These are phyloP conservation scores for Trichechus manatus DNA, from an alignment of 2,113 vertebrate genomes.

Conservation along the genomic window DNA sequence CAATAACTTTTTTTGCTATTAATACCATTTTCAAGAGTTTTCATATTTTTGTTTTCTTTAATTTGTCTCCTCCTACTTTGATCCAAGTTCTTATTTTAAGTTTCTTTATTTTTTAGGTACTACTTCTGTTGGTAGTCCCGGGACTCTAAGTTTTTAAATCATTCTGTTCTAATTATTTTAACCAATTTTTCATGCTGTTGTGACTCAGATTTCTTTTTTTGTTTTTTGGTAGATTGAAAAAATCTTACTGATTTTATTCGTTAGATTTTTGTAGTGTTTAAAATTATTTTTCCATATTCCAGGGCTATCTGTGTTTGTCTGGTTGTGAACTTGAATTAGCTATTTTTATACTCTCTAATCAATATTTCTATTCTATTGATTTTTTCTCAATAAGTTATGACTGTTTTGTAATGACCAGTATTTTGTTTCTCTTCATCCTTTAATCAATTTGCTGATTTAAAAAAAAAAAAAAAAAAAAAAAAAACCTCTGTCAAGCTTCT, in stretches of 20 bases:
- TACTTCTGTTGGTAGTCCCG: neutral
- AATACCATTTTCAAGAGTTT: slow-evolving; percentile 30
- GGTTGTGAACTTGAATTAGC: slow-evolving; percentile 68
- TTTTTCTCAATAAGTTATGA: slow-evolving; percentile 36
- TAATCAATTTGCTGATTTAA: slow-evolving; percentile 49
- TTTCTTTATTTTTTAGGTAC: neutral
- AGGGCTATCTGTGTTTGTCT: slow-evolving; percentile 22
- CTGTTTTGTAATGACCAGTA: slow-evolving; percentile 61
- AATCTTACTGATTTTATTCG: neutral
- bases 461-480: neutral
- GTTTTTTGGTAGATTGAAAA: slow-evolving; percentile 32
- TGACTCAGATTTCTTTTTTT: neutral
- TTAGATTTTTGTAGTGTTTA: slow-evolving; percentile 22
- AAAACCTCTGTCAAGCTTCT: neutral
- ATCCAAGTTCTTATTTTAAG: slow-evolving; percentile 9
- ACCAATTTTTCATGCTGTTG: neutral
- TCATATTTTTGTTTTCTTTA: neutral
- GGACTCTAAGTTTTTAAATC: slow-evolving; percentile 25
- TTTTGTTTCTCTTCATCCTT: slow-evolving; percentile 24
- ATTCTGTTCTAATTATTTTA: slow-evolving; percentile 33
- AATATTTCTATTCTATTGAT: slow-evolving; percentile 61
- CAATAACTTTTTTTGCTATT: neutral
- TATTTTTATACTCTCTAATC: slow-evolving; percentile 36
- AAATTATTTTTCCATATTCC: slow-evolving; percentile 55
- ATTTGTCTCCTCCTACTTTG: slow-evolving; percentile 34